Conservation (phyloP, 2,888 invertebrate genomes). For the Agrochola litura region DNA sequence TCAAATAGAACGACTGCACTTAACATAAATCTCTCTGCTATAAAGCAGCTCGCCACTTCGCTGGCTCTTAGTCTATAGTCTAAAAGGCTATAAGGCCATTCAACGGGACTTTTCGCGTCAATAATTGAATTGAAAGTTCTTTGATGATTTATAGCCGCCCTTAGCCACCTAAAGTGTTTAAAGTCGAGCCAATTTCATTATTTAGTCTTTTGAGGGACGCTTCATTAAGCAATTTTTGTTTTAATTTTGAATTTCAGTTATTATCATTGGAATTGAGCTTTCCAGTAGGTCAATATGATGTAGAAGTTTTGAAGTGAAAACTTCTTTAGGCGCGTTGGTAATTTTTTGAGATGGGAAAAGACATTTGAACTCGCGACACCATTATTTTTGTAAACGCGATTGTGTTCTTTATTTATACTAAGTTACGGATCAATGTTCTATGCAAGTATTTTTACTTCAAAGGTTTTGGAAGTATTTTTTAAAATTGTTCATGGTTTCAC, state of each 20-base stretch:
- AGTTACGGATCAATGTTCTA: too few relatives aligned
- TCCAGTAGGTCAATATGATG: neutral
- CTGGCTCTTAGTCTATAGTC: constrained; percentile 26
- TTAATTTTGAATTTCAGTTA: constrained; percentile 42
- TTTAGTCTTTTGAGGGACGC: constrained; percentile 38
- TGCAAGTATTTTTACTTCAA: too few relatives aligned
- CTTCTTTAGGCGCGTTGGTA: too few relatives aligned
- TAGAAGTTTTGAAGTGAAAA: too few relatives aligned
- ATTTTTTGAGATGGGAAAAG: too few relatives aligned
- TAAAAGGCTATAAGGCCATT: constrained; percentile 35
- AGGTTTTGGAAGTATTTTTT: too few relatives aligned
- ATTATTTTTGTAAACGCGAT: too few relatives aligned
- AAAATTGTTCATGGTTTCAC: too few relatives aligned
- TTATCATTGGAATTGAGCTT: neutral
- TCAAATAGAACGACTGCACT: constrained; percentile 32
- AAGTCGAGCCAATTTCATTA: constrained; percentile 50
- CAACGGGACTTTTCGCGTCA: constrained; percentile 33
- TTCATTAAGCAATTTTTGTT: constrained; percentile 49
- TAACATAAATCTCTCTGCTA: constrained; percentile 30
- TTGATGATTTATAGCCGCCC: constrained; percentile 40
- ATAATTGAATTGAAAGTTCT: constrained; percentile 55
- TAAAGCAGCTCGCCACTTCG: constrained; percentile 17
- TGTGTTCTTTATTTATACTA: too few relatives aligned
- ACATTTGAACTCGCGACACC: too few relatives aligned
- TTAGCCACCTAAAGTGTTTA: constrained; percentile 35